A percentile compares a stretch with the other conserved stretches of the same genome.
phyloP scores from a whole-genome alignment of 2,797 vertebrate species.

The Lacerta viridis region DNA sequence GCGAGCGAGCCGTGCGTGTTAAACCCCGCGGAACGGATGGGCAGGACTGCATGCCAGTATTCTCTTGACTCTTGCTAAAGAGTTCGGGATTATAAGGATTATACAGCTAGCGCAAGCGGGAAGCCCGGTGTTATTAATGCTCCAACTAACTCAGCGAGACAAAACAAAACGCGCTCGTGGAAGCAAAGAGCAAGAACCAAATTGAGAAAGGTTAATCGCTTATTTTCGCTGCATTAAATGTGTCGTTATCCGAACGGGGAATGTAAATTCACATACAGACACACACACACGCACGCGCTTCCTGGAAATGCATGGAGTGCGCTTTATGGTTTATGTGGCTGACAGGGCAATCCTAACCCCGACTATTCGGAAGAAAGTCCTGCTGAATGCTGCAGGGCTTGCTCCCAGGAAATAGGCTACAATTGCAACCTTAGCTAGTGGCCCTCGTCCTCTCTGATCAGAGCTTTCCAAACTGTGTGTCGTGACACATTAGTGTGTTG shows the following conservation, averaged over 20 bases:
- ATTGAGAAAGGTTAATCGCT: neutral
- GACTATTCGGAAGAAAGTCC: neutral
- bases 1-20: constrained; percentile 40
- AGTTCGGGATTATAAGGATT: constrained; percentile 30
- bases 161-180: neutral
- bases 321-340: neutral
- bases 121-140: neutral
- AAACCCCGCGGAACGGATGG: constrained; percentile 10
- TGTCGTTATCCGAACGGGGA: neutral
- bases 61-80: constrained; percentile 10
- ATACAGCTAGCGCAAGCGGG: neutral
- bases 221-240: neutral
- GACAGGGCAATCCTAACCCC: neutral
- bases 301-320: neutral
- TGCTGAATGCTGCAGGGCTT: neutral
- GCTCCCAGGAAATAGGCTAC: neutral
- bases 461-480: no score
- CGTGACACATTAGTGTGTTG: no score
- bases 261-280: neutral
- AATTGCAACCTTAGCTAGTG: neutral
- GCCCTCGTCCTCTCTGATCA: neutral
- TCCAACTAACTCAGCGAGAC: neutral
- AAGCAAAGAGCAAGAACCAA: neutral
- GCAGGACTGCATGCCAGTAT: constrained; percentile 5
- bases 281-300: neutral